phyloP scores from a whole-genome alignment of 2,888 invertebrate species.

The Furcula furcula region DNA sequence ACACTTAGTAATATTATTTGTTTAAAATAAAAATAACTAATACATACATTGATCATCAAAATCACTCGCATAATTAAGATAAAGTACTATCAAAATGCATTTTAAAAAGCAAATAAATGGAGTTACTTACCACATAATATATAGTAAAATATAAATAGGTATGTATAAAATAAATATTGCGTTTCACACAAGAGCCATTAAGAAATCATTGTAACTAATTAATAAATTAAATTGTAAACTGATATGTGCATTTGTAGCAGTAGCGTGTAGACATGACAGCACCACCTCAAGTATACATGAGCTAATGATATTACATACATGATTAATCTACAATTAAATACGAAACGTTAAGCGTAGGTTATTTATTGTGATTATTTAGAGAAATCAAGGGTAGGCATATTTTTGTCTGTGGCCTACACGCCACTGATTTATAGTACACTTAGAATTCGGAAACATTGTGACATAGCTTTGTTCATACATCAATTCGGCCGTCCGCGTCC shows the following conservation, averaged over 20 bases:
- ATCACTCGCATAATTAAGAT: constrained; percentile 3
- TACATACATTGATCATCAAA: constrained; percentile 3
- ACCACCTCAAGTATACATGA: no score
- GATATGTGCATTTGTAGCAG: background rate
- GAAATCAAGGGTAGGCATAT: no score
- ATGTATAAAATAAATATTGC: constrained; percentile 3
- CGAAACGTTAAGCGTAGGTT: background rate
- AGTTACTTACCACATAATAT: constrained; percentile 5
- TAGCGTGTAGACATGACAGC: no score
- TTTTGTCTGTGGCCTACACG: no score
- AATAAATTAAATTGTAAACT: background rate
- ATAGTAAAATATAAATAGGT: constrained; percentile 5
- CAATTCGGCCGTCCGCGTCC: no score
- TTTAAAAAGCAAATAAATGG: constrained; percentile 32
- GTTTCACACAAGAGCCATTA: background rate
- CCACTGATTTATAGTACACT: no score
- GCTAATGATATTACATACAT: background rate
- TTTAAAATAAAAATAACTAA: background rate
- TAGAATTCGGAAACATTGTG: no score
- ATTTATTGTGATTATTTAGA: no score
- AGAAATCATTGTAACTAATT: background rate
- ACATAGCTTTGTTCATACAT: no score
- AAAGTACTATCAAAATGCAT: constrained; percentile 33
- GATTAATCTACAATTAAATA: background rate
- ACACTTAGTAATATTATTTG: constrained; percentile 5